Percentiles rank a stretch among this genome's conserved stretches.
Conservation (phyloP, 2,888 invertebrate species). For the Macrosiphum euphorbiae region DNA sequence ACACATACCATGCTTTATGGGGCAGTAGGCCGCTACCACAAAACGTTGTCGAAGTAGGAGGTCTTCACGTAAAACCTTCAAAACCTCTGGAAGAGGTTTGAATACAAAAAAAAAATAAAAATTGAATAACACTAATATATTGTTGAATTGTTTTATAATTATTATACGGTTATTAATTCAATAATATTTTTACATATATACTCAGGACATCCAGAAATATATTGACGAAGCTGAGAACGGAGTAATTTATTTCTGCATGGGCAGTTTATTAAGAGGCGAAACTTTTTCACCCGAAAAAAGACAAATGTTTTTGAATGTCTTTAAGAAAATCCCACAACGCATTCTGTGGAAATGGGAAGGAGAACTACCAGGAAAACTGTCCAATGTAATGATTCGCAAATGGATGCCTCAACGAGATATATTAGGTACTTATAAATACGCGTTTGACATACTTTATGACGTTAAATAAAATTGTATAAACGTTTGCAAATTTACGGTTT, state of each 20-base stretch:
- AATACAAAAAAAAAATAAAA: background rate
- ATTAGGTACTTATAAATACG: too few relatives aligned
- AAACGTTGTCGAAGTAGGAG: constrained; percentile 47
- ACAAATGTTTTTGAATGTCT: too few relatives aligned
- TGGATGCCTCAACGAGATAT: too few relatives aligned
- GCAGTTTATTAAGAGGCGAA: constrained; percentile 64
- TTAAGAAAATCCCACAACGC: too few relatives aligned
- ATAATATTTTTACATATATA: background rate
- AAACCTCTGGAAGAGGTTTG: constrained; percentile 18
- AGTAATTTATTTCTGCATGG: constrained; percentile 66
- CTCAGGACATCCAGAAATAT: constrained; percentile 63
- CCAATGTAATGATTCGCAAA: too few relatives aligned
- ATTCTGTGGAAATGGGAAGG: too few relatives aligned
- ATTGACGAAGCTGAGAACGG: constrained; percentile 65
- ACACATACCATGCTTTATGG: constrained; percentile 47
- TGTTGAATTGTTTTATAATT: background rate
- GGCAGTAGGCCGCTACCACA: constrained; percentile 21
- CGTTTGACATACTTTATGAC: background rate
- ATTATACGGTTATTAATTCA: background rate
- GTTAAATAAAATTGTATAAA: background rate
- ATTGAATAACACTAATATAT: background rate
- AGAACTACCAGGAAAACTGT: too few relatives aligned
- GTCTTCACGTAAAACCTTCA: constrained; percentile 15
- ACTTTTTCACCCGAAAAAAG: constrained; percentile 44
- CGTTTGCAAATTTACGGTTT: background rate